phyloP scores from a whole-genome alignment of 2,888 invertebrate species.

The Ophion ellenae region DNA sequence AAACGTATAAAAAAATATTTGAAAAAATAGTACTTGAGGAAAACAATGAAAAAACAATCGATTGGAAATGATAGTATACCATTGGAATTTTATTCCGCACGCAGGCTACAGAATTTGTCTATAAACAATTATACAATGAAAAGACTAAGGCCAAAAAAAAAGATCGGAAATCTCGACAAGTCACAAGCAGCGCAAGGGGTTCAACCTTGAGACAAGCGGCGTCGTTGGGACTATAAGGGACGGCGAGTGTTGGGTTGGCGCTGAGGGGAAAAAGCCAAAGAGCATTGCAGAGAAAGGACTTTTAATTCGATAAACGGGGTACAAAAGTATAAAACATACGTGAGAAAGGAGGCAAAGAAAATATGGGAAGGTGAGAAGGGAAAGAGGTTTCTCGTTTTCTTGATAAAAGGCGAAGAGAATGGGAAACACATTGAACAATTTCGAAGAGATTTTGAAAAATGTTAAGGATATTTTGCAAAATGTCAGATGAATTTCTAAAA shows the following conservation, averaged over 20 bases:
- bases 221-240: background rate
- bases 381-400: background rate
- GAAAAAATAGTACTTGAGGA: background rate
- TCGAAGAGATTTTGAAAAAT: background rate
- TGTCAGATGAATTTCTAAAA: background rate
- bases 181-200: background rate
- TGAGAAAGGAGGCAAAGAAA: background rate
- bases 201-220: background rate
- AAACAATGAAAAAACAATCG: background rate
- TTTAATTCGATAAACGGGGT: background rate
- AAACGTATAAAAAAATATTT: background rate
- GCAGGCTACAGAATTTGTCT: conserved; percentile 41
- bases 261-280: too few species aligned
- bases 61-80: conserved; percentile 24
- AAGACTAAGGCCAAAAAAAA: conserved; percentile 15
- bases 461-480: background rate
- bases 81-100: conserved; percentile 59
- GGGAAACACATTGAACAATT: background rate
- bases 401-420: conserved; percentile 8
- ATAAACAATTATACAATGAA: conserved; percentile 27
- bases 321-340: background rate
- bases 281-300: background rate
- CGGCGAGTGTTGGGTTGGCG: background rate
- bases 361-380: background rate
- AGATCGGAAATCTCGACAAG: background rate